Evolutionary conservation across 2,888 invertebrate genomes (phyloP), one percentile per base, ranked within the genome.

Genomic region (Amiota mariae): DNA sequence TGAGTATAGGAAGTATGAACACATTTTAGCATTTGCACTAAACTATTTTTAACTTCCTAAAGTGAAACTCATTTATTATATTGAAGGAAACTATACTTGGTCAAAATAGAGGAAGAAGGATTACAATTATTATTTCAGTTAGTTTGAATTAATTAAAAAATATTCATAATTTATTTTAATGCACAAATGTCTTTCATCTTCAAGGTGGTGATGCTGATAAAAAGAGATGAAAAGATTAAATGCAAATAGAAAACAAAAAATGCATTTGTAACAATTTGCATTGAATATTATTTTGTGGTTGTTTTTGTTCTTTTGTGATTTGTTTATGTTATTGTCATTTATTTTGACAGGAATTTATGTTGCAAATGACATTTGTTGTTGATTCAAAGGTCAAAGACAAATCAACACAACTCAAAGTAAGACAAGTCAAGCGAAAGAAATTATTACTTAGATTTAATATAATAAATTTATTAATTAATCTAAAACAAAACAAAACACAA

Each of bases 301-400:
- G 36, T 36, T 36, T 36, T 36, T 6, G 36, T 36, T n/a, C n/a
- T n/a, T n/a, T 73, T 75, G 75, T 75, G 73, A 73, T 71, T 80
- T 73, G 79, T 67, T 72, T 57, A 56, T 18, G 18, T 18, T 20
- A 18, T 47, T 78, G 80, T 79, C 81, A 80, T 72, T 10, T 36
- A 36, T 51, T 78, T 71, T 77, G 79, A 79, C 61, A 75, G 63
- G 73, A 85, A 85, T 84, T 81, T 80, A 85, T 85, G 82, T 79
- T 79, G 75, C 78, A 76, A 75, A 75, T 82, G 85, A 72, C 83
- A 85, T 82, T 81, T 73, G 73, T 76, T 71, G 71, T 77, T 64
- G 51, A 48, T 63, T 47, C 11, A 51, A 51, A n/a, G n/a, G 2
- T 11, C 46, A 67, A 4, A 36, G 36, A 6, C 36, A 36, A 36